A percentile compares a stretch with the other conserved stretches of the same genome.
phyloP scores from a whole-genome alignment of 1,140 invertebrate genomes.

The Patella vulgata region DNA sequence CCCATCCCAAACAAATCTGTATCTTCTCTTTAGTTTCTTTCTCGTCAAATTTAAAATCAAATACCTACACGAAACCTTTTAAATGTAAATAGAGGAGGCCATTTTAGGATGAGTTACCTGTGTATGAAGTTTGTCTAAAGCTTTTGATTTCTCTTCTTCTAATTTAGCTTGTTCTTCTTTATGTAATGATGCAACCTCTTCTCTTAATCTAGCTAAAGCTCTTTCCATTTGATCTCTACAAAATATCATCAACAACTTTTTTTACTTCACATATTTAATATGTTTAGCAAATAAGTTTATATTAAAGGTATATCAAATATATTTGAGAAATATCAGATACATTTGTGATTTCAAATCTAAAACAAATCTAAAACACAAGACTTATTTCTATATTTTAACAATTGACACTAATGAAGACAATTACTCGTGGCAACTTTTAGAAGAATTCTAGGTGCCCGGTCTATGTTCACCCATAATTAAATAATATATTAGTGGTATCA shows the following conservation, averaged over 20 bases:
- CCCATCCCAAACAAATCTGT: too few relatives aligned
- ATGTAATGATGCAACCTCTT: slow-evolving; percentile 48
- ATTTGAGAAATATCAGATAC: background rate
- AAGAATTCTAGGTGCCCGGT: too few relatives aligned
- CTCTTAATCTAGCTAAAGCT: slow-evolving; percentile 41
- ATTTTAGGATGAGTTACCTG: slow-evolving; percentile 50
- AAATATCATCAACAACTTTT: too few relatives aligned
- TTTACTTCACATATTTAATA: too few relatives aligned
- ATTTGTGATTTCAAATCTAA: slow-evolving; percentile 1
- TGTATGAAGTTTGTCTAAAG: slow-evolving; percentile 43
- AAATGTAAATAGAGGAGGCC: too few relatives aligned
- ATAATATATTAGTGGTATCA: too few relatives aligned
- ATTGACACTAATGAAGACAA: too few relatives aligned
- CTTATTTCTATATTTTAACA: too few relatives aligned
- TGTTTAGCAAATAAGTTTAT: background rate
- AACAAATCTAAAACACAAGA: too few relatives aligned
- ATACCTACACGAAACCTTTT: background rate
- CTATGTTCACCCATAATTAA: too few relatives aligned
- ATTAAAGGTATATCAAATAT: background rate
- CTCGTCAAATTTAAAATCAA: background rate
- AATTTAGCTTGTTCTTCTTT: slow-evolving; percentile 50
- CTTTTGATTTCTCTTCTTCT: slow-evolving; percentile 50
- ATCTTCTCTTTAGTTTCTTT: background rate
- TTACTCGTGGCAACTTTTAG: too few relatives aligned
- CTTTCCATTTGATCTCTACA: slow-evolving; percentile 41